Evolutionary conservation across 2,113 vertebrate species (phyloP), one percentile per base, ranked within the genome.

Genomic region (Trichomycterus rosablanca): DNA sequence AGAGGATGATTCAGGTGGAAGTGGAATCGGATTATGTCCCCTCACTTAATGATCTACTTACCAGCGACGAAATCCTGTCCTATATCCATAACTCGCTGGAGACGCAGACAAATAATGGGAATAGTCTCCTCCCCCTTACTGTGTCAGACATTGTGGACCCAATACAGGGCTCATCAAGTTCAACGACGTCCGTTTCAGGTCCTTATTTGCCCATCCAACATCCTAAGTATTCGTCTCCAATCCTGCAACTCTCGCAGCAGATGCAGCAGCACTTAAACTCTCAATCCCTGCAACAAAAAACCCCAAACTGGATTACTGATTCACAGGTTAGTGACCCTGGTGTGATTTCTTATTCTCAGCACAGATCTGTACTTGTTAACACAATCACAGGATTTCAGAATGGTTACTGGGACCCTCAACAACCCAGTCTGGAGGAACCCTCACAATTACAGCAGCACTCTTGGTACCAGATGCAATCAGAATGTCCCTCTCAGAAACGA

Each of bases 1-100:
- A 91, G 67, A 80, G 86, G 50, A 89, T 85, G 87, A 85, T 91
- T 73, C 76, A 77, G 51, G 82, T 90, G 6, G 80, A 80, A 44
- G 83, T 86, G 68, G 83, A 87, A 64, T 68, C 73, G 0, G 79
- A 81, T 3, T 74, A 23, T 0, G 57, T 80, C 3, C 83, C 55
- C 0, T 71, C 77, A 0, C 68, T 89, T 28, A 84, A 83, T 0
- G 62, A 86, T 55, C 67, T 83, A 50, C 67, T 90, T 6, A 73
- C 81, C 14, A 87, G 84, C 4, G 73, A 76, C 0, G 75, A 91
- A 61, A 83, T 90, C 53, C 78, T 88, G 1, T 87, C 87, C 1
- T 86, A 79, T 0, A 70, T 84, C 32, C 88, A 89, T 0, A 43
- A 84, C 49, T 80, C 71, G 0, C 72, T 82, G 1, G 76, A 82